phyloP scores from a whole-genome alignment of 1,140 invertebrate genomes.

The Lepidotrigona ventralis region DNA sequence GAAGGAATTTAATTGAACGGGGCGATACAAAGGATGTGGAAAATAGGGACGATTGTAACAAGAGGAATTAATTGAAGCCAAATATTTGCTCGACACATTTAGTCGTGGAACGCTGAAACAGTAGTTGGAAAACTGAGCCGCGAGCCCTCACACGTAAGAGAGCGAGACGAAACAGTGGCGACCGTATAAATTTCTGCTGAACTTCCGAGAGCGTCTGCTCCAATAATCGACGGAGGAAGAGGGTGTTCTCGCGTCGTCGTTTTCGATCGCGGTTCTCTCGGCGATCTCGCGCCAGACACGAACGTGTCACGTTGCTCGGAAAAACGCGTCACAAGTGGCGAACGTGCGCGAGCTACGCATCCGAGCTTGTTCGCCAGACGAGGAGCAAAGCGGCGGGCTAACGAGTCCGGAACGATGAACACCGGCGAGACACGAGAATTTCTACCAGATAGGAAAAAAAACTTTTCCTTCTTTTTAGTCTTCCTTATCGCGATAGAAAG shows the following conservation, averaged over 20 bases:
- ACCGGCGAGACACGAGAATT: background rate
- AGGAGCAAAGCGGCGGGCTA: background rate
- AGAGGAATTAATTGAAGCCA: background rate
- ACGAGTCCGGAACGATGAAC: background rate
- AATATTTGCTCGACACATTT: background rate
- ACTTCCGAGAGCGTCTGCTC: background rate
- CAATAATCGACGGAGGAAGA: conserved; percentile 18
- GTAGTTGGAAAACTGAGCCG: background rate
- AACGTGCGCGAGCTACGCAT: background rate
- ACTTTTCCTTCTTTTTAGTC: background rate
- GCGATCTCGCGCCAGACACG: background rate
- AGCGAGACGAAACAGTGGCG: background rate
- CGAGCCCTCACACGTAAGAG: background rate
- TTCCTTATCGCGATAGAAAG: background rate
- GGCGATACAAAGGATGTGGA: background rate
- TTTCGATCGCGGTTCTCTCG: too few relatives aligned
- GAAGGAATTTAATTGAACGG: background rate
- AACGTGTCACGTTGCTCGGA: background rate
- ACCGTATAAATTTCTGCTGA: background rate
- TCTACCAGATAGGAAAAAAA: background rate
- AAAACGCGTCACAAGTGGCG: background rate
- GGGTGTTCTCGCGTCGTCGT: too few relatives aligned
- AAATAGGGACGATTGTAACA: background rate
- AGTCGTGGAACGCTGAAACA: background rate
- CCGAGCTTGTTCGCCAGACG: background rate